These are phyloP conservation scores for Triplophysa dalaica DNA, from an alignment of 2,113 vertebrate genomes.

Conservation along the genomic window DNA sequence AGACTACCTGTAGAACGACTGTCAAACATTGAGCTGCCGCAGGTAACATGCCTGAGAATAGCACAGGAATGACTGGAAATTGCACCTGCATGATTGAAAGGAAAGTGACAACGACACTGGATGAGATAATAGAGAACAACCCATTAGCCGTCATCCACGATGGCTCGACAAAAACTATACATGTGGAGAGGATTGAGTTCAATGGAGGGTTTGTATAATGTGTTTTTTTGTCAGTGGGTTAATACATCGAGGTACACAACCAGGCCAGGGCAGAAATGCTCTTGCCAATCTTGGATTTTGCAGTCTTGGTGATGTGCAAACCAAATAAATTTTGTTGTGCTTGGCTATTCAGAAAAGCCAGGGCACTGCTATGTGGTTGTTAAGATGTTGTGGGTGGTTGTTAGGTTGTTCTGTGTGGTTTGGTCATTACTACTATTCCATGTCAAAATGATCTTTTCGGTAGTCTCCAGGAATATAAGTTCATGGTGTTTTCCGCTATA, in stretches of 20 bases:
- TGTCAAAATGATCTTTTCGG: not conserved
- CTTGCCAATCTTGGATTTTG: slow-evolving; percentile 6
- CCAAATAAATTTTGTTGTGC: not conserved
- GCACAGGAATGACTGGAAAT: slow-evolving; percentile 8
- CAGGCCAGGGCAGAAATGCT: not conserved
- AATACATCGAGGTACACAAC: not conserved
- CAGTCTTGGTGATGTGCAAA: not conserved
- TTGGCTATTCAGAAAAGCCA: not conserved
- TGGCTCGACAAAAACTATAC: slow-evolving; percentile 8
- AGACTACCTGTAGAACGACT: slow-evolving; percentile 19
- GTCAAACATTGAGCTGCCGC: slow-evolving; percentile 20
- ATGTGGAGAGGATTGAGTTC: slow-evolving; percentile 5
- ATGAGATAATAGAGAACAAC: slow-evolving; percentile 15
- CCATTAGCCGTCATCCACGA: slow-evolving; percentile 2
- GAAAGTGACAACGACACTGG: slow-evolving; percentile 21
- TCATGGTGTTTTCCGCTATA: not conserved
- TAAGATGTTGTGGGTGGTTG: not conserved
- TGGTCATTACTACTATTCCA: not conserved
- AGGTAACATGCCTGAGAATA: slow-evolving; percentile 40
- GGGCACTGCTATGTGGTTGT: not conserved
- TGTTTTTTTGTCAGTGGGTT: not conserved
- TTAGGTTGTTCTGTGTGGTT: not conserved
- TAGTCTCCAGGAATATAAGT: not conserved
- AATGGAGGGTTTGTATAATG: not conserved
- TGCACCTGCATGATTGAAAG: slow-evolving; percentile 3